Evolutionary conservation across 1,140 invertebrate species (phyloP), one percentile per base, ranked within the genome.

Genomic region (Homarus americanus): DNA sequence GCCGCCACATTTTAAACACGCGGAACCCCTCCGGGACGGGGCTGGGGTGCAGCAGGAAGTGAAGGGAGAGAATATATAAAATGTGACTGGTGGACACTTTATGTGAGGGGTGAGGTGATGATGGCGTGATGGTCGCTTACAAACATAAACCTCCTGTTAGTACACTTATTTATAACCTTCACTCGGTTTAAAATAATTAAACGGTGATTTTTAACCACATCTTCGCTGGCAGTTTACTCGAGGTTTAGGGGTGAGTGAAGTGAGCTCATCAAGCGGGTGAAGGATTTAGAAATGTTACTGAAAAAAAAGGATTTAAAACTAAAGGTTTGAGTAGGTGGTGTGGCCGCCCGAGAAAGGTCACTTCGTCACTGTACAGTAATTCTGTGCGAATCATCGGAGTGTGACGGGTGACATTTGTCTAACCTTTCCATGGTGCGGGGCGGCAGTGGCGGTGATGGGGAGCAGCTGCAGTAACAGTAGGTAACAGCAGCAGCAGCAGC

Each of bases 331-430:
- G 79, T 73, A 72, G 87, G 44, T 53, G 80, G 58, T 53, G 36
- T 28, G 69, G 41, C 24, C 17, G 69, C n/a, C 38, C 28, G 84
- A 4, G n/a, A 76, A 76, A 90, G 87, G 79, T 83, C 79, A 83
- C 44, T 34, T 58, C 79, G 63, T 36, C 86, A 69, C 53, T 66
- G 76, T 88, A 80, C 80, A 90, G 87, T 90, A 90, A 90, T 90
- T 83, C 87, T 40, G 80, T 72, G 28, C 79, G 80, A 90, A 75
- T 83, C 87, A 90, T 90, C 87, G 24, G 38, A 72, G 69, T 83
- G 79, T 90, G 87, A 90, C 80, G 87, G 41, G 80, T 90, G 80
- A 83, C 87, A 90, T 90, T 90, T 90, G 80, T 83, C 49, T 90
- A 90, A 90, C 87, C 87, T 90, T 90, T 90, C 63, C 76, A 36